Evolutionary conservation across 2,113 vertebrate species (phyloP).

Genomic region (Percina caprodes): DNA sequence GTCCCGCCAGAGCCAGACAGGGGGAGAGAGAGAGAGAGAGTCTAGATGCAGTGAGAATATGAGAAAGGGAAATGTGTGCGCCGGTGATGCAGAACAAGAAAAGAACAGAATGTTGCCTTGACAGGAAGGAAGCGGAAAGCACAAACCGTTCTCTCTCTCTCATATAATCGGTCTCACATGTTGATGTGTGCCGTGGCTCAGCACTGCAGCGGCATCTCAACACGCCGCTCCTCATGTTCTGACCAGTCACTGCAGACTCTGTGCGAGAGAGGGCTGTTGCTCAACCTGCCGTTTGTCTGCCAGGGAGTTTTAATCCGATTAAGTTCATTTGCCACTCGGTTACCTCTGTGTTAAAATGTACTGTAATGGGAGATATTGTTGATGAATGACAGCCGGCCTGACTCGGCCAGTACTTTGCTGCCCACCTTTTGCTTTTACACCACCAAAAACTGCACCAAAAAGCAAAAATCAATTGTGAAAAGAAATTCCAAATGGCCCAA

Average conservation of each 20-base stretch:
- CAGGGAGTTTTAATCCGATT: neutral
- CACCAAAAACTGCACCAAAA: too few relatives aligned
- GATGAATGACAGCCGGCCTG: neutral
- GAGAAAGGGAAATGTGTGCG: neutral
- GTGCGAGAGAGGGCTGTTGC: neutral
- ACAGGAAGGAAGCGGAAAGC: slow-evolving; percentile 67
- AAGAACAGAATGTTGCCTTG: slow-evolving; percentile 69
- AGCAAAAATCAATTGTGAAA: too few relatives aligned
- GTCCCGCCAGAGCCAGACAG: neutral
- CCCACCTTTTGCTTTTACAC: too few relatives aligned
- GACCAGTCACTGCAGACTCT: neutral
- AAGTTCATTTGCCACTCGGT: neutral
- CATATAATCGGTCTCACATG: slow-evolving; percentile 55
- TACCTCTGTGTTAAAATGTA: neutral
- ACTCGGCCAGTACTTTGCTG: too few relatives aligned
- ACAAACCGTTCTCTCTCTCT: slow-evolving; percentile 33
- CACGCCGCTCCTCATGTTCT: neutral
- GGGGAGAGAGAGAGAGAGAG: neutral
- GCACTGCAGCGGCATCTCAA: neutral
- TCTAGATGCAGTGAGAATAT: neutral
- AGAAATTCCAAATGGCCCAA: too few relatives aligned
- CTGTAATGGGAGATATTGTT: too few relatives aligned
- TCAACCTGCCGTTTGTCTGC: neutral
- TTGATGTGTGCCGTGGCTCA: slow-evolving; percentile 42
- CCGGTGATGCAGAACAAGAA: slow-evolving; percentile 35